Percentiles rank a stretch among this genome's conserved stretches.
Evolutionary conservation across 2,797 vertebrate species (phyloP).

Genomic region (Sciurus carolinensis): DNA sequence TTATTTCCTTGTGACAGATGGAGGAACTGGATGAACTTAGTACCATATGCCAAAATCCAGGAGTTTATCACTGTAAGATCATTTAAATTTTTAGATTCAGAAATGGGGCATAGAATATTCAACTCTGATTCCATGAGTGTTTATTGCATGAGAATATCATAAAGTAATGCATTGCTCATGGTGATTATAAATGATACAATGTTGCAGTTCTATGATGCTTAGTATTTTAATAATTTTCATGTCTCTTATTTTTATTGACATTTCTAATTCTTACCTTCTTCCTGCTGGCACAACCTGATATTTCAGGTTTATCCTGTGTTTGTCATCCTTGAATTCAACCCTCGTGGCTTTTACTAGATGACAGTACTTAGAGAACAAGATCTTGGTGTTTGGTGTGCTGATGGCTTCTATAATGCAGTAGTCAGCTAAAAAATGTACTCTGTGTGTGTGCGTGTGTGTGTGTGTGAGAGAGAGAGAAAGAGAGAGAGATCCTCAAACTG

Average conservation of each 20-base stretch:
- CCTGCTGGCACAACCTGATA: neutral
- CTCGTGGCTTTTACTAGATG: neutral
- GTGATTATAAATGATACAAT: neutral
- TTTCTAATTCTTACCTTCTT: slow-evolving; percentile 11
- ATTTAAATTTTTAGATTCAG: neutral
- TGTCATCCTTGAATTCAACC: neutral
- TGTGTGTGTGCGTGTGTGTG: neutral
- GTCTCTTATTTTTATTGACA: neutral
- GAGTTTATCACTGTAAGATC: neutral
- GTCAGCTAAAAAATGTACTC: neutral
- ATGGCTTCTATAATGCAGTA: neutral
- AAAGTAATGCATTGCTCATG: neutral
- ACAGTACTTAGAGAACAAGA: neutral
- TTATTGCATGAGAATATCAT: neutral
- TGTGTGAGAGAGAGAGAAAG: too few species aligned
- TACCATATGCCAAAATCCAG: neutral
- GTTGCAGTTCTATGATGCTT: neutral
- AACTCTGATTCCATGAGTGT: neutral
- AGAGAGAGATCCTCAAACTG: neutral
- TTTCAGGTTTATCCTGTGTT: neutral
- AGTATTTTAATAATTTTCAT: slow-evolving; percentile 4
- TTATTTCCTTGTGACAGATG: neutral
- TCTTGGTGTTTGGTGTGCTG: neutral
- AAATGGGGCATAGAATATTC: neutral
- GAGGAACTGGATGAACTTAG: neutral